Conservation (phyloP, 2,888 invertebrate genomes). For the Barypeithes pellucidus region DNA sequence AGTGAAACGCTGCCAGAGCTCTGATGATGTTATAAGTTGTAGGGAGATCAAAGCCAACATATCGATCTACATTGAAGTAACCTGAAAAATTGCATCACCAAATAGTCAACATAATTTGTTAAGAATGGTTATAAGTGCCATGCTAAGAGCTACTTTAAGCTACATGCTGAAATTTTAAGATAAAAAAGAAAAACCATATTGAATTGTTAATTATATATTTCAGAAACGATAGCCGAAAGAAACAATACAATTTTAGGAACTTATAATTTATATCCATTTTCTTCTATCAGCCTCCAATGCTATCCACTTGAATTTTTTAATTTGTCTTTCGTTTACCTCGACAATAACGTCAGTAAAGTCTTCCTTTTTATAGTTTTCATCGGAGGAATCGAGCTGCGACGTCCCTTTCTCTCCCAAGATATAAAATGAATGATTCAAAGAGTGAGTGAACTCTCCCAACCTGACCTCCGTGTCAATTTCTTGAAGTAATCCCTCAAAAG, state of each 20-base stretch:
- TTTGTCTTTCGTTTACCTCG: constrained; percentile 25
- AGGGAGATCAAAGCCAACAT: constrained; percentile 35
- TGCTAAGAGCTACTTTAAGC: too few relatives aligned
- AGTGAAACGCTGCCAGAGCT: constrained; percentile 48
- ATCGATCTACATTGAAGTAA: constrained; percentile 43
- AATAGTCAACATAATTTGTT: too few relatives aligned
- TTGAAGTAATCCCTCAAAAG: constrained; percentile 34
- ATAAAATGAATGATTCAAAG: constrained; percentile 10
- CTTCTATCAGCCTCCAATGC: constrained; percentile 14
- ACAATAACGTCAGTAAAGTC: neutral
- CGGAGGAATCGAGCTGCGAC: neutral
- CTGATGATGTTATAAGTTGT: constrained; percentile 35
- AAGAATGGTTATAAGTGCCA: too few relatives aligned
- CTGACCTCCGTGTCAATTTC: constrained; percentile 28
- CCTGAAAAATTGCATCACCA: constrained; percentile 30
- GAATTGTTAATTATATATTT: neutral
- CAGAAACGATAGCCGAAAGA: neutral
- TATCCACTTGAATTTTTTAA: constrained; percentile 34
- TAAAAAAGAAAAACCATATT: too few relatives aligned
- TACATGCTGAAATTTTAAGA: too few relatives aligned
- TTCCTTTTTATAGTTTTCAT: constrained; percentile 15
- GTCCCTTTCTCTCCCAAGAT: constrained; percentile 10
- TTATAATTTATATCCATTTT: constrained; percentile 33
- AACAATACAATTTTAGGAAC: neutral
- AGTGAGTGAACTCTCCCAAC: constrained; percentile 33